These are phyloP conservation scores for Drosophila seguyi DNA, from an alignment of 1,140 invertebrate species.

Conservation along the genomic window DNA sequence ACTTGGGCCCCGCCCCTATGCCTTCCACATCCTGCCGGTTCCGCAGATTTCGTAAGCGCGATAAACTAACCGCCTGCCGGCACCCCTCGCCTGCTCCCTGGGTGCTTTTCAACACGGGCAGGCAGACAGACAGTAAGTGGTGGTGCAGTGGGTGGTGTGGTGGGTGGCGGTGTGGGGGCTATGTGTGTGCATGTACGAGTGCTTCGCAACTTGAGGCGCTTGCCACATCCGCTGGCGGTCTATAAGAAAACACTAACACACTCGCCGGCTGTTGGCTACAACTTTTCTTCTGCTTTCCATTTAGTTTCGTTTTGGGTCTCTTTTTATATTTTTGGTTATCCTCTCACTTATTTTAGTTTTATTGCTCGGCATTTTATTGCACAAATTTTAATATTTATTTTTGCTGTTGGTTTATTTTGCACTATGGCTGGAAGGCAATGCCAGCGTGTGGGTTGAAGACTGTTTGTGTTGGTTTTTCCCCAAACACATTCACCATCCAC, in stretches of 20 bases:
- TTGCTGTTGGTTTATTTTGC: constrained; percentile 73
- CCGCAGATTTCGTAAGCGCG: constrained; percentile 69
- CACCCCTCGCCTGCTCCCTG: constrained; percentile 8
- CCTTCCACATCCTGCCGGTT: constrained; percentile 54
- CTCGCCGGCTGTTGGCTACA: constrained; percentile 26
- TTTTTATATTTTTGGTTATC: constrained; percentile 38
- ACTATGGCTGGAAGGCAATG: constrained; percentile 48
- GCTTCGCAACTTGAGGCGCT: constrained; percentile 74
- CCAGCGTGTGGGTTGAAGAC: constrained; percentile 21
- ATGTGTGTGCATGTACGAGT: constrained; percentile 44
- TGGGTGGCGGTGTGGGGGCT: constrained; percentile 7
- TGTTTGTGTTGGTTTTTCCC: constrained; percentile 27
- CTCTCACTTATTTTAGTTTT: constrained; percentile 67
- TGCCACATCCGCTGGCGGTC: constrained; percentile 69
- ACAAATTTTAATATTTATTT: constrained; percentile 81
- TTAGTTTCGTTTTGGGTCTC: neutral
- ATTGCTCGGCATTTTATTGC: constrained; percentile 76
- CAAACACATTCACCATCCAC: constrained; percentile 17
- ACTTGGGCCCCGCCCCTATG: constrained; percentile 29
- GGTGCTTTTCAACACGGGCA: constrained; percentile 64
- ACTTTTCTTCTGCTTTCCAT: constrained; percentile 43
- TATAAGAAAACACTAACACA: constrained; percentile 64
- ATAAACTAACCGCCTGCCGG: constrained; percentile 59
- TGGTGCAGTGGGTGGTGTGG: constrained; percentile 1
- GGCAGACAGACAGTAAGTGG: constrained; percentile 25